A percentile compares a stretch with the other conserved stretches of the same genome.
Evolutionary conservation across 2,888 invertebrate genomes (phyloP).

Genomic region (Empis livida): DNA sequence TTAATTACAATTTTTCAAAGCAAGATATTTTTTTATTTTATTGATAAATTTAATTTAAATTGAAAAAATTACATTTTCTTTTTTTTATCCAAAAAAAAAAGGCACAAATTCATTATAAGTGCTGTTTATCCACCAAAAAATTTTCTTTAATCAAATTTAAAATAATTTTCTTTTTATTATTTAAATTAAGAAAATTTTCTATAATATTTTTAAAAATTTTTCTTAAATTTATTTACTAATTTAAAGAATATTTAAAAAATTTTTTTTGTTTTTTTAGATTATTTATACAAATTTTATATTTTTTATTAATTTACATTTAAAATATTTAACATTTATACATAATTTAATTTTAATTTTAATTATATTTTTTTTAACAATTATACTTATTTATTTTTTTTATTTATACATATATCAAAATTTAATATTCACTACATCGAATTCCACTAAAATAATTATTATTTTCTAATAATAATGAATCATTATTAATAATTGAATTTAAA

Average conservation of each 20-base stretch:
- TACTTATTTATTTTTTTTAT: conserved; percentile 1
- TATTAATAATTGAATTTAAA: conserved; percentile 5
- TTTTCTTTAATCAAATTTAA: background rate
- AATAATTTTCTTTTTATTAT: background rate
- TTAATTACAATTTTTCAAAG: no score
- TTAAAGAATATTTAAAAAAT: no score
- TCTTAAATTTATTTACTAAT: no score
- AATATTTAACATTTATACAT: background rate
- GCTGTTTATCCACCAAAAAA: background rate
- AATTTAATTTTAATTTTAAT: background rate
- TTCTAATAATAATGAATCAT: conserved; percentile 12
- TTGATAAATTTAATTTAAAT: no score
- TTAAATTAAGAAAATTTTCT: background rate
- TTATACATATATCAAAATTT: no score
- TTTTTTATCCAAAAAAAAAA: conserved; percentile 6
- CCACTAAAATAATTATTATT: conserved; percentile 17
- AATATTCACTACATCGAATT: conserved; percentile 20
- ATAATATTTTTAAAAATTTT: no score
- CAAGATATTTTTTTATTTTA: no score
- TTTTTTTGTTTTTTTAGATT: conserved; percentile 3
- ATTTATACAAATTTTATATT: conserved; percentile 2
- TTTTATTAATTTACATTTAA: background rate
- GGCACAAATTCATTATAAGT: background rate
- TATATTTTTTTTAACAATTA: background rate
- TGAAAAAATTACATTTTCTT: conserved; percentile 1